Conservation (phyloP, 2,888 invertebrate species). For the Dorcus parallelipipedus region DNA sequence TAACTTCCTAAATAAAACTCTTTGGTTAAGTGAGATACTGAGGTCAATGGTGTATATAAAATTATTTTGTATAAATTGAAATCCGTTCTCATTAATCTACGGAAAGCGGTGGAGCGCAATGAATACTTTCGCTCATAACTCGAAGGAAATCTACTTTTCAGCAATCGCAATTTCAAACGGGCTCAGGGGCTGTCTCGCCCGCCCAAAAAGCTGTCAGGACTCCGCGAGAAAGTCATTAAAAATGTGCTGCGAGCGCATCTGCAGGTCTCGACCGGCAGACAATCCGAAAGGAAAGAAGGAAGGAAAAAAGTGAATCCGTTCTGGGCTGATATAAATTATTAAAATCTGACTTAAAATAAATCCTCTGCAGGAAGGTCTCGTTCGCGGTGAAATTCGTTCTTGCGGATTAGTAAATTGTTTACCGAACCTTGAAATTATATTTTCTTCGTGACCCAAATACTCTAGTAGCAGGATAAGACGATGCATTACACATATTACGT, state of each 20-base stretch:
- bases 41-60: no score
- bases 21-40: no score
- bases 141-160: no score
- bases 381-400: constrained; percentile 14
- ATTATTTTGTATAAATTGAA: no score
- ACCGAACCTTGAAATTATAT: constrained; percentile 23
- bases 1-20: no score
- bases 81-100: no score
- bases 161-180: no score
- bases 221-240: constrained; percentile 13
- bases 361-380: constrained; percentile 12
- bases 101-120: no score
- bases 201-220: background rate
- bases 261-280: constrained; percentile 1
- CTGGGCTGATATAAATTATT: constrained; percentile 14
- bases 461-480: no score
- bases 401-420: constrained; percentile 23
- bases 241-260: constrained; percentile 10
- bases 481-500: no score
- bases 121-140: no score
- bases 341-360: constrained; percentile 16
- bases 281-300: background rate
- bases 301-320: constrained; percentile 11
- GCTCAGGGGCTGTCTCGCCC: no score
- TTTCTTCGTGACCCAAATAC: constrained; percentile 19